phyloP scores from a whole-genome alignment of 2,797 vertebrate genomes.

The Pangasius djambal region DNA sequence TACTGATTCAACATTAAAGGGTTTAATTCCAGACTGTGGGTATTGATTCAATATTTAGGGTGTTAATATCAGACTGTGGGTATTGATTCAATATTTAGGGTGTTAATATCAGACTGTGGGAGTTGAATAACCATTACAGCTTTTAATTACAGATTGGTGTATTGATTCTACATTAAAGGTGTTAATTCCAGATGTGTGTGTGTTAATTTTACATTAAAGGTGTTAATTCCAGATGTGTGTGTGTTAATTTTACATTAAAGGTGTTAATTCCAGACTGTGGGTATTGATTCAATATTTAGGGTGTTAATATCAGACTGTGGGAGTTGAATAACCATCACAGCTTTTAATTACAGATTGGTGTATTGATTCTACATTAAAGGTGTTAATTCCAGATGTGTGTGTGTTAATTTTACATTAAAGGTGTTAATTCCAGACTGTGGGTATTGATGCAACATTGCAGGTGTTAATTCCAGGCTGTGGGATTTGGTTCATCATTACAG shows the following conservation, averaged over 20 bases:
- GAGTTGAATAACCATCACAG: neutral
- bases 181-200: neutral
- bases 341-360: neutral
- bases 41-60: too few relatives aligned
- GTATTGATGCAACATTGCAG: neutral
- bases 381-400: neutral
- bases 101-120: neutral
- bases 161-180: neutral
- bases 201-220: neutral
- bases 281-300: neutral
- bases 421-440: neutral
- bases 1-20: neutral
- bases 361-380: neutral
- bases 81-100: neutral
- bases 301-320: neutral
- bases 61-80: neutral
- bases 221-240: neutral
- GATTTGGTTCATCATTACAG: neutral
- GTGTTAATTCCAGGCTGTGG: neutral
- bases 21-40: neutral
- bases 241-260: neutral
- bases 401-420: neutral
- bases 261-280: neutral
- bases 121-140: neutral
- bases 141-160: neutral